These are phyloP conservation scores for Strix aluco DNA, from an alignment of 2,113 vertebrate species.

Conservation along the genomic window DNA sequence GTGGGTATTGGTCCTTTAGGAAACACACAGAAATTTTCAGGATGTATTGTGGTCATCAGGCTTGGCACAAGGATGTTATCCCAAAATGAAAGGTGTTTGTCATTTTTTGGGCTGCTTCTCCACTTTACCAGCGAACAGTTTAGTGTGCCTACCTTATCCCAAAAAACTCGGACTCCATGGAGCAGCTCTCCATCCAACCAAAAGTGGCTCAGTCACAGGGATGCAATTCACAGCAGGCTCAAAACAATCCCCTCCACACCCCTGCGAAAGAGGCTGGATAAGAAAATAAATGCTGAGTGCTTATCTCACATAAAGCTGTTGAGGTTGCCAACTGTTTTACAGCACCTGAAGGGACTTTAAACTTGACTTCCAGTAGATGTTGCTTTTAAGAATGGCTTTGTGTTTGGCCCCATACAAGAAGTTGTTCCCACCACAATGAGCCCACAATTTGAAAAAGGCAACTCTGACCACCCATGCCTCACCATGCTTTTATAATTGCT, in stretches of 20 bases:
- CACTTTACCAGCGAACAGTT: background rate
- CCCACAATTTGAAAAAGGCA: background rate
- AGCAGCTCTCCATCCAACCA: background rate
- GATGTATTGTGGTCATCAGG: background rate
- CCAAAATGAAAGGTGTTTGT: background rate
- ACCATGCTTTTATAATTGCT: rapidly evolving
- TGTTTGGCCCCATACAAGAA: rapidly evolving
- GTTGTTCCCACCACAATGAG: background rate
- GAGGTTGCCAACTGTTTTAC: background rate
- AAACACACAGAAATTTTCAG: background rate
- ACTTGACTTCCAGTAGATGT: background rate
- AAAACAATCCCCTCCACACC: background rate
- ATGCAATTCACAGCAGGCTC: background rate
- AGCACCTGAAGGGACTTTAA: background rate
- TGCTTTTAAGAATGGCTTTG: background rate
- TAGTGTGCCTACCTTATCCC: background rate
- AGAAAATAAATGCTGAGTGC: background rate
- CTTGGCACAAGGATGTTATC: background rate
- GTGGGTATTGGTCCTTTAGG: background rate
- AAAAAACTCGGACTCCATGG: background rate
- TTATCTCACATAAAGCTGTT: background rate
- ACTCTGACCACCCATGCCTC: background rate
- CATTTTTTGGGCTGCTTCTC: background rate
- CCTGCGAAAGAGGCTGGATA: background rate
- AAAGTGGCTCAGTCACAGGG: background rate